Evolutionary conservation across 2,888 invertebrate genomes (phyloP).

Genomic region (Cataglyphis altisquamis): DNA sequence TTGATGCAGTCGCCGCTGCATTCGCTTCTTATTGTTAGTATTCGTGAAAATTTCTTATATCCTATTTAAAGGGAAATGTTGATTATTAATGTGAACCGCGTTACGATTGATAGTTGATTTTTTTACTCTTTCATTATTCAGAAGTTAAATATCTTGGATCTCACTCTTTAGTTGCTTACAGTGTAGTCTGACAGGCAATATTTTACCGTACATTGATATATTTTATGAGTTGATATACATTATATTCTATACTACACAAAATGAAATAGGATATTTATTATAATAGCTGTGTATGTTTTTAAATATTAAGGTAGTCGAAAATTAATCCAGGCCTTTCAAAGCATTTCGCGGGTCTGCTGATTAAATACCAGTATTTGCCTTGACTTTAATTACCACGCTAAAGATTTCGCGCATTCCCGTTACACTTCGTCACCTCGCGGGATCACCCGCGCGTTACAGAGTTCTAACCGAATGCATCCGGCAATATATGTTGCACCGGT

Average conservation of each 20-base stretch:
- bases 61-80: neutral
- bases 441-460: neutral
- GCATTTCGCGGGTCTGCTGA: neutral
- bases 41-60: constrained; percentile 8
- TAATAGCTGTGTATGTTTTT: neutral
- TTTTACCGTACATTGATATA: neutral
- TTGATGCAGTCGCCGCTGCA: constrained; percentile 44
- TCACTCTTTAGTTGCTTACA: neutral
- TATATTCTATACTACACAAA: neutral
- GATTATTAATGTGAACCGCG: neutral
- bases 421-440: neutral
- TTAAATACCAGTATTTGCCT: constrained; percentile 8
- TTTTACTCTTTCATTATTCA: neutral
- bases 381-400: constrained; percentile 40
- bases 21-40: constrained; percentile 32
- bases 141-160: too few species aligned
- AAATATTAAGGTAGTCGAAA: neutral
- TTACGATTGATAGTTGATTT: neutral
- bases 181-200: neutral
- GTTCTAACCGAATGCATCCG: constrained; percentile 46
- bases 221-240: too few species aligned
- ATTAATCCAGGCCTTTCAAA: neutral
- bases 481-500: constrained; percentile 37
- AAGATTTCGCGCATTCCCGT: constrained; percentile 31
- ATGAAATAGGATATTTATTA: neutral